Conservation (phyloP, 2,888 invertebrate genomes). For the Morpho helenor region DNA sequence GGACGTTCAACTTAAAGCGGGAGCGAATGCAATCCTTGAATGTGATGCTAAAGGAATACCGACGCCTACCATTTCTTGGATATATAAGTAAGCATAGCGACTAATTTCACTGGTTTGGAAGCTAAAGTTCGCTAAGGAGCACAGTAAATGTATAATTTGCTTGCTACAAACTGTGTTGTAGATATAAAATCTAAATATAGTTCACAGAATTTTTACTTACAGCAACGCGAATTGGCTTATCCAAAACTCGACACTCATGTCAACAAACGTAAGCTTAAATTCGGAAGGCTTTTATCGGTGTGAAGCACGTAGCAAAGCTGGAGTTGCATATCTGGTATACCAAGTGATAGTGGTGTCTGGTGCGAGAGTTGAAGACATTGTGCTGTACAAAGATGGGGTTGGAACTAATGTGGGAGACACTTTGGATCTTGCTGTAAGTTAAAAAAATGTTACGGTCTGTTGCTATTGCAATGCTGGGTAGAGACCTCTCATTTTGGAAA, state of each 20-base stretch:
- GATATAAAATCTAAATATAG: no score
- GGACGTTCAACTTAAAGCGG: slow-evolving; percentile 59
- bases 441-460: background rate
- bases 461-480: background rate
- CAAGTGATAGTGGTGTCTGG: slow-evolving; percentile 65
- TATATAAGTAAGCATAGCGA: slow-evolving; percentile 46
- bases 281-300: slow-evolving; percentile 79
- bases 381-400: slow-evolving; percentile 36
- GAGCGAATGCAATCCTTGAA: slow-evolving; percentile 58
- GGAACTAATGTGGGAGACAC: slow-evolving; percentile 35
- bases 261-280: slow-evolving; percentile 36
- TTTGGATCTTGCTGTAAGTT: slow-evolving; percentile 45
- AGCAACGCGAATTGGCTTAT: slow-evolving; percentile 57
- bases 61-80: slow-evolving; percentile 60
- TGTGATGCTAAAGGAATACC: slow-evolving; percentile 69
- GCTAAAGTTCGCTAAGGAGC: no score
- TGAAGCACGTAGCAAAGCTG: slow-evolving; percentile 79
- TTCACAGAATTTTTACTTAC: slow-evolving; percentile 1
- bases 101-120: no score
- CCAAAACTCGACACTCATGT: slow-evolving; percentile 38
- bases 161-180: no score
- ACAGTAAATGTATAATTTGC: no score
- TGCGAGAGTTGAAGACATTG: slow-evolving; percentile 39
- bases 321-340: slow-evolving; percentile 70
- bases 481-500: background rate